These are phyloP conservation scores for Arctocebus calabarensis DNA, from an alignment of 2,797 vertebrate species.

Conservation along the genomic window DNA sequence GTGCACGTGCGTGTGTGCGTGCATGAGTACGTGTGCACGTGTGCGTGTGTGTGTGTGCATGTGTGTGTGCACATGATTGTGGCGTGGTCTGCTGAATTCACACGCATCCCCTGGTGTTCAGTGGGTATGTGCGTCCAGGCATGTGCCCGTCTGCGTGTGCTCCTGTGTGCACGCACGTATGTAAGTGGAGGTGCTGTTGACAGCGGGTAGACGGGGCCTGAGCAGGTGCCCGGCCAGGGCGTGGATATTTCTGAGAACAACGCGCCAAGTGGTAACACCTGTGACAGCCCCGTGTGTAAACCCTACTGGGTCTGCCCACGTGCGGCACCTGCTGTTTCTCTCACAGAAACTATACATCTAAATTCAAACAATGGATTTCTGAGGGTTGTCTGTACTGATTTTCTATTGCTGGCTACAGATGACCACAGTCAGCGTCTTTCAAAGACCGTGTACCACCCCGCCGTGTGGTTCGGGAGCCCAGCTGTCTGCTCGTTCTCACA, in stretches of 20 bases:
- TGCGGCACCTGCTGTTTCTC: background rate
- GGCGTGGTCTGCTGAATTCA: background rate
- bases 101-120: background rate
- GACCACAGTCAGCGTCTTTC: background rate
- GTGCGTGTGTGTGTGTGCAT: too few relatives aligned
- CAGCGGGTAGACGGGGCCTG: background rate
- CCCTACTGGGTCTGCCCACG: background rate
- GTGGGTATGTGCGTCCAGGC: background rate
- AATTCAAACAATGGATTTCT: background rate
- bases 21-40: too few relatives aligned
- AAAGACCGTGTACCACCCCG: background rate
- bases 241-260: background rate
- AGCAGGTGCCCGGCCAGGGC: background rate
- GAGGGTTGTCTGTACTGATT: background rate
- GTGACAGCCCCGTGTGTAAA: background rate
- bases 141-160: background rate
- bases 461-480: accelerated
- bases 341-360: background rate
- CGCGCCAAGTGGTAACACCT: background rate
- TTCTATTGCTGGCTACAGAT: background rate
- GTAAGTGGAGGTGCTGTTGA: background rate
- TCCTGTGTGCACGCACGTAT: background rate
- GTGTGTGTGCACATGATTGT: background rate
- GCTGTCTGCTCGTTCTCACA: background rate
- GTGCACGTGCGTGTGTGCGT: background rate